These are phyloP conservation scores for Coracias cyanogaster DNA, from an alignment of 2,797 vertebrate genomes.

Conservation along the genomic window DNA sequence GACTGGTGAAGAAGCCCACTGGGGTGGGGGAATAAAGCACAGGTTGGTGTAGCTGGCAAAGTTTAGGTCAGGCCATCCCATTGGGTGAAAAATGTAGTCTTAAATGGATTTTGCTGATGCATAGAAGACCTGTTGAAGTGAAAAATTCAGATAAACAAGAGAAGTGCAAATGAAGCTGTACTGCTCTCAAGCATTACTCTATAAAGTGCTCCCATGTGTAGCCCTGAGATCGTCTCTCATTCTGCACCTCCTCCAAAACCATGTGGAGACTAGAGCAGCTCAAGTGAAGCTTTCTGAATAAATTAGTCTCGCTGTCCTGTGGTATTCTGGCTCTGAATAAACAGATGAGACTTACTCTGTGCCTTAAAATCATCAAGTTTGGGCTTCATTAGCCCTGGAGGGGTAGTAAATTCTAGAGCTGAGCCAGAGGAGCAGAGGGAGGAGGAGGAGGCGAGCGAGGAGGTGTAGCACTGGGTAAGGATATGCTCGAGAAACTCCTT, in stretches of 20 bases:
- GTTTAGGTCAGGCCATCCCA: neutral
- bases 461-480: neutral
- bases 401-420: conserved; percentile 26
- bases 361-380: conserved; percentile 42
- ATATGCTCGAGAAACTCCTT: neutral
- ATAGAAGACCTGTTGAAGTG: neutral
- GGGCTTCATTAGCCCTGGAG: conserved; percentile 44
- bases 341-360: conserved; percentile 32
- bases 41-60: neutral
- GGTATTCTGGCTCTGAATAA: conserved; percentile 35
- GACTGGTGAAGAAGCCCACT: neutral
- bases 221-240: neutral
- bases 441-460: neutral
- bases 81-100: neutral
- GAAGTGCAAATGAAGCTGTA: neutral
- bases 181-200: neutral
- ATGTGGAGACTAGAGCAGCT: neutral
- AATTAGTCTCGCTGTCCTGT: neutral
- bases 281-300: neutral
- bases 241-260: neutral
- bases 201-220: neutral
- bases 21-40: neutral
- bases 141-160: conserved; percentile 1
- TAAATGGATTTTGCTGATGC: neutral
- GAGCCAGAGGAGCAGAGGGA: neutral